These are phyloP conservation scores for Ovibos moschatus DNA, from an alignment of 2,113 vertebrate genomes.

Conservation along the genomic window DNA sequence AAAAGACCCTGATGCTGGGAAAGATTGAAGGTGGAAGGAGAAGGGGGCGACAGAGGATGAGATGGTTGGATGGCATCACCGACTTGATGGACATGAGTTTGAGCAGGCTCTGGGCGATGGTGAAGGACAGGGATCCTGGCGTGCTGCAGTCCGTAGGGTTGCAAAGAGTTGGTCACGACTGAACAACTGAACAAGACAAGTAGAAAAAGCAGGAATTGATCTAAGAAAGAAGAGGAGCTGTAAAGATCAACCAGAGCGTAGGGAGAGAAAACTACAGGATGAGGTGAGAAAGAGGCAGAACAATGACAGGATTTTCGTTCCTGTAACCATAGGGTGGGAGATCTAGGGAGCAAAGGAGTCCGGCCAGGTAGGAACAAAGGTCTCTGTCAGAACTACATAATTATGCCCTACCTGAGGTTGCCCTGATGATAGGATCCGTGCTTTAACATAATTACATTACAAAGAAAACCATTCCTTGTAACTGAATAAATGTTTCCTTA, in stretches of 20 bases:
- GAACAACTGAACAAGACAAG: background rate
- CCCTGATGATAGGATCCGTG: background rate
- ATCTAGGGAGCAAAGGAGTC: background rate
- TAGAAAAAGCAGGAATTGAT: background rate
- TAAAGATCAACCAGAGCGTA: background rate
- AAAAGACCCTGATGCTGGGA: background rate
- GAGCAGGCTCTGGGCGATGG: background rate
- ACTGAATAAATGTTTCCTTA: background rate
- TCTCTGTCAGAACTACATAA: background rate
- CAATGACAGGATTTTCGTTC: background rate
- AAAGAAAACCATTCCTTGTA: background rate
- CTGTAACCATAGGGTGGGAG: background rate
- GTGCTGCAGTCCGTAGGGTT: accelerated
- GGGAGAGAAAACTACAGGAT: background rate
- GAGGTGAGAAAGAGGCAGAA: background rate
- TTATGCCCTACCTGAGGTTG: background rate
- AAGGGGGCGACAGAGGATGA: background rate
- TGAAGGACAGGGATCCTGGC: background rate
- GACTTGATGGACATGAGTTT: background rate
- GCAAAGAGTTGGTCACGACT: background rate
- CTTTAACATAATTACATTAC: background rate
- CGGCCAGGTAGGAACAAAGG: background rate
- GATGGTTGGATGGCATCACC: background rate
- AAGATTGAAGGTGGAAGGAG: background rate
- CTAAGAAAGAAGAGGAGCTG: background rate